Evolutionary conservation across 2,113 vertebrate species (phyloP).

Genomic region (Apodemus sylvaticus): DNA sequence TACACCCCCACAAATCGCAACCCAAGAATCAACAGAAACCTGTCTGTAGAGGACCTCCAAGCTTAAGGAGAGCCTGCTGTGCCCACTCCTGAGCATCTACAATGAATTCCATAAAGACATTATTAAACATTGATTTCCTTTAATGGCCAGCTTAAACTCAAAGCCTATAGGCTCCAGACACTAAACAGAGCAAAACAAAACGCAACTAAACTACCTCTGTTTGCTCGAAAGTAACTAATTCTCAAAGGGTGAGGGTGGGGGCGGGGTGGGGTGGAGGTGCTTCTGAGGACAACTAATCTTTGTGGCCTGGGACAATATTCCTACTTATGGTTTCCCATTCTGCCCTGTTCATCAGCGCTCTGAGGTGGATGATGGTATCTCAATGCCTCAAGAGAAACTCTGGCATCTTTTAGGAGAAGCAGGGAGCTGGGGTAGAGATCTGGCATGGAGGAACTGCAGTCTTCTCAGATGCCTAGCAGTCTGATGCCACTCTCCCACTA

Average conservation of each 20-base stretch:
- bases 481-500: background rate
- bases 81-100: background rate
- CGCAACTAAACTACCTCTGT: background rate
- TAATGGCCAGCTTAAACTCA: background rate
- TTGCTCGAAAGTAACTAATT: slow-evolving; percentile 45
- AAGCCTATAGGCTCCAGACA: background rate
- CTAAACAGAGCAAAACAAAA: slow-evolving; percentile 12
- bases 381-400: background rate
- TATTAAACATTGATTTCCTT: background rate
- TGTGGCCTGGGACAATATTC: background rate
- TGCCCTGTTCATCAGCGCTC: background rate
- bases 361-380: background rate
- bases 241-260: background rate
- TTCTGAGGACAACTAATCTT: background rate
- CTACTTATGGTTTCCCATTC: background rate
- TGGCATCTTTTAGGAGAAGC: background rate
- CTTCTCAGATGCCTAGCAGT: background rate
- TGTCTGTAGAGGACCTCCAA: background rate
- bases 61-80: background rate
- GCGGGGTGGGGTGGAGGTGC: too few species aligned
- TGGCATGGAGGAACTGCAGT: background rate
- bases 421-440: background rate
- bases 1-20: background rate
- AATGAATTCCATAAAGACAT: slow-evolving; percentile 18
- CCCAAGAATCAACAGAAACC: background rate